Base-by-base conservation (phyloP, 2,888 invertebrate species). In the Trachelus tabidus region DNA sequence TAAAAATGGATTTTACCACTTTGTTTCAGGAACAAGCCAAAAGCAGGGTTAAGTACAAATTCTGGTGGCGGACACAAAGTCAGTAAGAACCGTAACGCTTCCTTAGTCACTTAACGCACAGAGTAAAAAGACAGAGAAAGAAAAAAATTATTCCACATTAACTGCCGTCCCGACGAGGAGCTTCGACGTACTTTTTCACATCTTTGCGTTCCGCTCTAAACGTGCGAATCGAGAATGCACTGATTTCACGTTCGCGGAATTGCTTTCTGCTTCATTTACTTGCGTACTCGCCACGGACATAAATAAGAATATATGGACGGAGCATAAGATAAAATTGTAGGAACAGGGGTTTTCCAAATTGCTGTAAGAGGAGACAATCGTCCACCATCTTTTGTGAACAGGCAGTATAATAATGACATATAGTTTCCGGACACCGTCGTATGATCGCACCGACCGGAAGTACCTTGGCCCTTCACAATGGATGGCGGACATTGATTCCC, bases 11-110 rank as follows among this genome's bases (percentile, higher is more conserved):
- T 12, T 68, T 73, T 73, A 15, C 35, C 56, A 68, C 34, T 69
- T 56, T 40, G 84, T 93, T 93, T 79, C 92, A 95, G 95, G 93
- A 92, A 90, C 89, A 92, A 91, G 89, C 91, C 92, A 90, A 91
- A 91, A 89, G 90, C 93, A 92, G 93, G 93, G 92, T 92, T 93
- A 93, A 94, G 94, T 95, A 94, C 91, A 90, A 91, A 94, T 94
- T 92, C 94, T 92, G 93, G 94, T 93, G 92, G 95, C 94, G 95
- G 96, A 95, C 95, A 95, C 97, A 98, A 98, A 98, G 98, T 98
- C 98, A 98, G 98, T 98, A 98, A 98, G 98, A 98, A 97, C 96
- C 95, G 94, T 94, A 94, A 91, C 91, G 90, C 89, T 91, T 90
- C 89, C 87, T 91, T 91, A 91, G 90, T 90, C 90, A 89, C 88